phyloP scores from a whole-genome alignment of 92 coral and sea anemone genomes.

The Parazoanthus swiftii region DNA sequence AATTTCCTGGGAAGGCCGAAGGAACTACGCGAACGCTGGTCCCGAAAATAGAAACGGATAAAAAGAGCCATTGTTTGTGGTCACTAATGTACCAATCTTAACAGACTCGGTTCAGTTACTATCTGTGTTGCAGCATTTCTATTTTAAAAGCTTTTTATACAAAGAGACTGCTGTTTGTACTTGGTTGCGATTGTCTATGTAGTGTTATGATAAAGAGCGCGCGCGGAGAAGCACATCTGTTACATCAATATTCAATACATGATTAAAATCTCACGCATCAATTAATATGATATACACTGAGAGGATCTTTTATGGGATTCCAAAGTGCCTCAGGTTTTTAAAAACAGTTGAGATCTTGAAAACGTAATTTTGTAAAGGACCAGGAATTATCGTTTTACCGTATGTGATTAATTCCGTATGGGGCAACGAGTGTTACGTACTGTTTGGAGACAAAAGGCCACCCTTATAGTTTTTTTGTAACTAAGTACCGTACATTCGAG shows the following conservation, averaged over 20 bases:
- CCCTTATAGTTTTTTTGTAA: neutral
- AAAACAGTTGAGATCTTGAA: neutral
- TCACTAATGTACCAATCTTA: neutral
- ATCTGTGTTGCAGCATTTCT: neutral
- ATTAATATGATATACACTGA: neutral
- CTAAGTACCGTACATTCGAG: too few species aligned
- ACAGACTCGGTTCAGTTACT: neutral
- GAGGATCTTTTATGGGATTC: neutral
- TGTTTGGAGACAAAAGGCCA: neutral
- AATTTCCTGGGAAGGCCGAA: slow-evolving; percentile 7
- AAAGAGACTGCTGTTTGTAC: neutral
- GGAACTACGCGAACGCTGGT: neutral
- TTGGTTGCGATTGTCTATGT: neutral
- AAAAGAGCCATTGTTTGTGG: neutral
- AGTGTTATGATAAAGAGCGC: neutral
- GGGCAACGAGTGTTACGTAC: too few species aligned
- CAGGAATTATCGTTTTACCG: too few species aligned
- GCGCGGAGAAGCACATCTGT: neutral
- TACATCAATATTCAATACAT: too few species aligned
- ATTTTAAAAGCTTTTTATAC: neutral
- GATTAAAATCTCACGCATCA: slow-evolving; percentile 1
- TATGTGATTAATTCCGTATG: too few species aligned
- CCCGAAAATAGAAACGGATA: neutral
- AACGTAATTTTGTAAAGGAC: neutral
- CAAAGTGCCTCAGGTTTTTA: neutral